Percentiles rank a stretch among this genome's conserved stretches.
Evolutionary conservation across 1,140 invertebrate genomes (phyloP).

Genomic region (Periplaneta americana): DNA sequence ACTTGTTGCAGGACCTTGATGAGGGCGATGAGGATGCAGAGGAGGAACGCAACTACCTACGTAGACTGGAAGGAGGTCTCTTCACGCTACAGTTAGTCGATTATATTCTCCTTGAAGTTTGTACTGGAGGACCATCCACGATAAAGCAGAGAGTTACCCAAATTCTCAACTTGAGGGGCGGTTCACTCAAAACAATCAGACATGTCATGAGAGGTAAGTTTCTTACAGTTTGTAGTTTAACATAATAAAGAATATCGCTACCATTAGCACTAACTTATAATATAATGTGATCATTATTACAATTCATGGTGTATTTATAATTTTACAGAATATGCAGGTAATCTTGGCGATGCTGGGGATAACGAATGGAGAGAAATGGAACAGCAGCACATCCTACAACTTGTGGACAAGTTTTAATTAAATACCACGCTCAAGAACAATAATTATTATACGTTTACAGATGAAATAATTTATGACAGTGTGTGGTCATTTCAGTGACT

Average conservation of each 20-base stretch:
- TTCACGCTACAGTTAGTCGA: constrained; percentile 95
- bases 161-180: constrained; percentile 83
- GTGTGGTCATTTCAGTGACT: too few relatives aligned
- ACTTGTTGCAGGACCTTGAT: constrained; percentile 32
- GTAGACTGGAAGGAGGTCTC: constrained; percentile 84
- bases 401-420: constrained; percentile 88
- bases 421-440: too few relatives aligned
- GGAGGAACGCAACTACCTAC: constrained; percentile 83
- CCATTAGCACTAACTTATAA: neutral
- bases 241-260: too few relatives aligned
- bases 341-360: constrained; percentile 83
- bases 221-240: too few relatives aligned
- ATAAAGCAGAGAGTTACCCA: constrained; percentile 86
- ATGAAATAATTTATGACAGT: too few relatives aligned
- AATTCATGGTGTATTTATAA: neutral
- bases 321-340: constrained; percentile 85
- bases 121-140: constrained; percentile 61
- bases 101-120: constrained; percentile 92
- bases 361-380: constrained; percentile 80
- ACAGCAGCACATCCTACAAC: constrained; percentile 84
- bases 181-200: constrained; percentile 89
- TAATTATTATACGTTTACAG: too few relatives aligned
- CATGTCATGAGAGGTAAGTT: constrained; percentile 84
- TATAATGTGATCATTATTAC: neutral
- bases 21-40: constrained; percentile 57